phyloP scores from a whole-genome alignment of 2,113 vertebrate species.

The Nycticebus coucang region DNA sequence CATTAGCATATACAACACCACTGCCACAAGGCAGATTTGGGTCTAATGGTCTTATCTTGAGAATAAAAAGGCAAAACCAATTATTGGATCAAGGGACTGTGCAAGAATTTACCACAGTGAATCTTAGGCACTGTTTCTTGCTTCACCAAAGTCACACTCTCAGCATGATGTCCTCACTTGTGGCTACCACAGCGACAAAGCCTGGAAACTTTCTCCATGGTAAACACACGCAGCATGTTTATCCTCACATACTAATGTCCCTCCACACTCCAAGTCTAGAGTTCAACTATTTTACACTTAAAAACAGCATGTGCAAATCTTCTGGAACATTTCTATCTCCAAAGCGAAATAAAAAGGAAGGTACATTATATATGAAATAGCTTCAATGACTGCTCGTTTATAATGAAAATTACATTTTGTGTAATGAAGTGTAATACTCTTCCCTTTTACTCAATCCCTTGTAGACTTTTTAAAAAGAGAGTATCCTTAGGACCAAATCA shows the following conservation, averaged over 20 bases:
- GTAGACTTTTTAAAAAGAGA: slow-evolving; percentile 77
- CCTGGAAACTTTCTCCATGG: slow-evolving; percentile 70
- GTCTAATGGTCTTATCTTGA: not conserved
- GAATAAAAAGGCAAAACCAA: slow-evolving; percentile 54
- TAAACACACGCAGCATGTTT: slow-evolving; percentile 56
- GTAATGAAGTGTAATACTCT: slow-evolving; percentile 78
- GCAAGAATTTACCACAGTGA: slow-evolving; percentile 17
- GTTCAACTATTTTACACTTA: slow-evolving; percentile 62
- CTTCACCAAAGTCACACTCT: slow-evolving; percentile 45
- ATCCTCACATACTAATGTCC: slow-evolving; percentile 53
- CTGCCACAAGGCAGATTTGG: not conserved
- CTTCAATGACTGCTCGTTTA: slow-evolving; percentile 84
- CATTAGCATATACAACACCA: not conserved
- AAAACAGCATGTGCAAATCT: slow-evolving; percentile 66
- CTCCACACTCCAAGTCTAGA: slow-evolving; percentile 44
- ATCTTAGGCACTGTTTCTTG: slow-evolving; percentile 53
- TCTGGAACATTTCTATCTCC: slow-evolving; percentile 76
- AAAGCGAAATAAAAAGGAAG: slow-evolving; percentile 75
- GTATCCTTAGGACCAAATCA: slow-evolving; percentile 84
- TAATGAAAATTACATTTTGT: slow-evolving; percentile 81
- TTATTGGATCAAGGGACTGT: slow-evolving; percentile 56
- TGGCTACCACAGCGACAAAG: slow-evolving; percentile 50
- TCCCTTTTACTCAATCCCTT: slow-evolving; percentile 64
- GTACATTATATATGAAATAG: slow-evolving; percentile 82
- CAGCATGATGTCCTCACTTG: slow-evolving; percentile 71